Evolutionary conservation across 2,797 vertebrate species (phyloP), one percentile per base, ranked within the genome.

Genomic region (Falco cherrug): DNA sequence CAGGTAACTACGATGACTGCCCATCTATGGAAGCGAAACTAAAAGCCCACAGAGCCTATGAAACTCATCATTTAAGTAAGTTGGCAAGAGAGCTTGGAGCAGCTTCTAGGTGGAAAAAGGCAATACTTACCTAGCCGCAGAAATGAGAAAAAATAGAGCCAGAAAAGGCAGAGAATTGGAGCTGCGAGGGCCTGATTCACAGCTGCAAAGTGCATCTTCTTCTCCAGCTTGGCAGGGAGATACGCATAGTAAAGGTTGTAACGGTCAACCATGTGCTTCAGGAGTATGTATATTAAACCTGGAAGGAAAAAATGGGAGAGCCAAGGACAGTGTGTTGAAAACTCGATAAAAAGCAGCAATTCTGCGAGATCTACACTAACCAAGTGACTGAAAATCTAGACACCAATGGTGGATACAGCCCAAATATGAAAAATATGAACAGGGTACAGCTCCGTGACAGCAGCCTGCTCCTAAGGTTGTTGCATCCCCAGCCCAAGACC

Each of bases 91-190:
- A 84, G 45, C 10, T 15, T 47, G 48, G 31, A 95, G 24, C n/a
- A 87, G 54, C 31, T 88, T 61, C 41, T 63, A 17, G 25, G 14
- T 21, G 19, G 56, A 12, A 74, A 31, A 31, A 77, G 19, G 26
- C 47, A 37, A 48, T 24, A 48, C 98, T 97, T 89, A 99, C 99
- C 99, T 94, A 99, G 97, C 65, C 99, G 97, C 79, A 99, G 97
- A 61, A 99, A 98, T 10, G 99, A 99, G 97, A 98, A 99, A 97
- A 99, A 99, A 81, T 98, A 99, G 43, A 99, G 98, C 99, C 99
- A 99, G 93, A 99, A 98, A 16, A 99, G 98, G 95, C 99, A 99
- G 93, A 99, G 98, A 95, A 99, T 99, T 63, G 99, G 99, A 4
- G 99, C 99, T 0, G 99, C 98, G 85, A 99, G 92, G 11, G 99